Evolutionary conservation across 2,797 vertebrate genomes (phyloP).

Genomic region (Acanthurus leucopareius): DNA sequence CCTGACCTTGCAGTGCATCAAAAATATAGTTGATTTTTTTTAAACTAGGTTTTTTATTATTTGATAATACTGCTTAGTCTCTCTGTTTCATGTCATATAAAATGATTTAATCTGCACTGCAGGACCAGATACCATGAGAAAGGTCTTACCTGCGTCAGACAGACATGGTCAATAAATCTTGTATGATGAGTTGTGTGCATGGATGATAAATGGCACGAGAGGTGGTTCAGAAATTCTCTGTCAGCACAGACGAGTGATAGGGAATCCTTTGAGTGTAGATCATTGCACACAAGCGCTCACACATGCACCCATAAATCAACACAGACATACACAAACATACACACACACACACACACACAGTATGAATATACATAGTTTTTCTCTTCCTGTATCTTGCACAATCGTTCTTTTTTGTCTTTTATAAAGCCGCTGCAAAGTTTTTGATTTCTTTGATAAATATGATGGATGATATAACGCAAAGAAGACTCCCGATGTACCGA

Average conservation of each 20-base stretch:
- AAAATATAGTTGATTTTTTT: neutral
- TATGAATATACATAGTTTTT: neutral
- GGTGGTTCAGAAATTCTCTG: conserved; percentile 35
- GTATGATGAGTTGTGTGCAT: conserved; percentile 9
- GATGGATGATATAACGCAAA: neutral
- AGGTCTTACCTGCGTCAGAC: conserved; percentile 14
- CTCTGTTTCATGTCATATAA: neutral
- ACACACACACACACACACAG: neutral
- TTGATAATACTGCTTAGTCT: neutral
- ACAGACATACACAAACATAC: neutral
- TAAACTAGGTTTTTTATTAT: neutral
- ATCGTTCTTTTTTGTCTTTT: neutral
- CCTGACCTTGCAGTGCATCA: neutral
- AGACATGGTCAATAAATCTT: conserved; percentile 17
- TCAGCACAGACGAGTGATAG: conserved; percentile 41
- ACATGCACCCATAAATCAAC: conserved; percentile 6
- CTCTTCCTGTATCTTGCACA: neutral
- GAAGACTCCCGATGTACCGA: neutral
- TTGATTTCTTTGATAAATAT: neutral
- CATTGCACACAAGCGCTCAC: neutral
- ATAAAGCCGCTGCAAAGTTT: neutral
- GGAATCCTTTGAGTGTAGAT: conserved; percentile 28
- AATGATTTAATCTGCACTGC: neutral
- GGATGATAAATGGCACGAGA: conserved; percentile 33
- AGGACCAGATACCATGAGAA: conserved; percentile 8